phyloP scores from a whole-genome alignment of 2,113 vertebrate genomes.

The Syngnathus scovelli region DNA sequence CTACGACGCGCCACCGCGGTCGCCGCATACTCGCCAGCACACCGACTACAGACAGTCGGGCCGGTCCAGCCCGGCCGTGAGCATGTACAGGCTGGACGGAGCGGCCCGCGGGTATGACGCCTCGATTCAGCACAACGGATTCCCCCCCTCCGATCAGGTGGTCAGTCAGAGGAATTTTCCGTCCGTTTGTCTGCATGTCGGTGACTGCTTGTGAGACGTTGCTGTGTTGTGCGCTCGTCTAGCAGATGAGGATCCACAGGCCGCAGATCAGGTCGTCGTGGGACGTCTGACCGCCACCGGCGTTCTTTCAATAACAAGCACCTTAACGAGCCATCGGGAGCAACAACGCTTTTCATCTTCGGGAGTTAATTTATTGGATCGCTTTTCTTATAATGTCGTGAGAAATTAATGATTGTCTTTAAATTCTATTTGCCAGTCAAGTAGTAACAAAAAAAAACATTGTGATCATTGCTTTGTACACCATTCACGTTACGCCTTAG shows the following conservation, averaged over 20 bases:
- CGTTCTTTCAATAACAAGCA: neutral
- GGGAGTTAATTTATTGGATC: neutral
- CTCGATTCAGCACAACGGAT: neutral
- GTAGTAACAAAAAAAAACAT: neutral
- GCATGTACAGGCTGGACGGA: neutral
- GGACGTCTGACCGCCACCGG: neutral
- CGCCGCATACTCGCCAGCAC: neutral
- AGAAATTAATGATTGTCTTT: neutral
- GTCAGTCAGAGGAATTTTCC: slow-evolving; percentile 12
- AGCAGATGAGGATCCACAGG: slow-evolving; percentile 16
- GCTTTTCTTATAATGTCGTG: neutral
- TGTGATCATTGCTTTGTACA: neutral
- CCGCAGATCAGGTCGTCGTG: slow-evolving; percentile 13
- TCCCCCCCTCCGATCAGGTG: neutral
- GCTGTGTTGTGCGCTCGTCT: neutral
- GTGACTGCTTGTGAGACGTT: neutral
- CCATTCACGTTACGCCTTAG: too few species aligned
- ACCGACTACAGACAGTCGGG: neutral
- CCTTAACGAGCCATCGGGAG: neutral
- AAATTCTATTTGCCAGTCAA: neutral
- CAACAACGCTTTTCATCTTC: neutral
- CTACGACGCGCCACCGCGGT: neutral
- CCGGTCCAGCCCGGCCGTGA: neutral
- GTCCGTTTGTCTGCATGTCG: too few species aligned
- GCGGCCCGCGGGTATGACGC: neutral